Base-by-base conservation (phyloP, 1,140 invertebrate genomes). In the Lucilia cuprina region DNA sequence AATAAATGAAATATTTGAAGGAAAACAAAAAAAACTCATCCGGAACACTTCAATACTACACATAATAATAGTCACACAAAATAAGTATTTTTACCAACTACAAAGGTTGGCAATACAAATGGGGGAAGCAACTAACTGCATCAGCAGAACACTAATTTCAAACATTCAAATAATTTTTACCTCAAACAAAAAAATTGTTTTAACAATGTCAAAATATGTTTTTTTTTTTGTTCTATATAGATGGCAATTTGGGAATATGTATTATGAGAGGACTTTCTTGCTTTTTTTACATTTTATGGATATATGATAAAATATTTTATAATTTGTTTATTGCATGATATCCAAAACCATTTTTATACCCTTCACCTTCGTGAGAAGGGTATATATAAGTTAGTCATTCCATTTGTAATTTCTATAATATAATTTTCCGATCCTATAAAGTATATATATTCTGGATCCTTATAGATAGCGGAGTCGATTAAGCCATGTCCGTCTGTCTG, bases 261-360 rank as follows among this genome's bases (percentile, higher is more conserved):
- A 19, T 70, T 12, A 70, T 3, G 21, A 21, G 0, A 65, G 17
- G n/a, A 19, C 2, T 3, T n/a, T 30, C 25, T 41, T 2, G 41
- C 7, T 41, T 41, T 41, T 41, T 7, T 41, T 5, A 10, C 41
- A 41, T 41, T 41, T 41, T 70, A 21, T 70, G 65, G 8, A n/a
- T 70, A 19, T 70, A 5, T 3, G 8, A 19, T 9, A 21, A 70
- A 70, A 70, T 70, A 70, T 70, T 70, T 70, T 70, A 70, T 70
- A 70, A 70, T 70, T 70, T 70, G 65, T 70, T 70, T 70, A 70
- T 70, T 4, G 65, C 65, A 70, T 70, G 65, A 25, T 70, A 70
- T 25, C 5, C 65, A 70, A n/a, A 70, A 70, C 65, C 65, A 25
- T 70, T 60, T 60, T 14, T 60, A 41, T 8, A 41, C 7, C 8